Base-by-base conservation (phyloP, 2,113 vertebrate genomes). In the Callocephalon fimbriatum region DNA sequence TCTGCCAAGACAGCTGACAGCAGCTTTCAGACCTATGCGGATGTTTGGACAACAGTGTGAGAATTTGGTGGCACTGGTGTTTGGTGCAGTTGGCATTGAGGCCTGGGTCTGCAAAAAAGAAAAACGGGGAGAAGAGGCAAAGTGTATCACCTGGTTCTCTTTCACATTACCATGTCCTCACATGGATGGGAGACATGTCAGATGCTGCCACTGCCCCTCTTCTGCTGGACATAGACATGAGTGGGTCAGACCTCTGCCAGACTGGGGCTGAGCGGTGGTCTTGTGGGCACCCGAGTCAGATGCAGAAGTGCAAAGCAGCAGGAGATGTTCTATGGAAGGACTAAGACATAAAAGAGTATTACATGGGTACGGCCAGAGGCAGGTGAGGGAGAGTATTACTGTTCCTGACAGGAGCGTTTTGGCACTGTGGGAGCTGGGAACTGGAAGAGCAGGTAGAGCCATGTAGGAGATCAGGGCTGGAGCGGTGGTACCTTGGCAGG, bases 351-450 rank as follows among this genome's bases (percentile, higher is more conserved):
- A 20, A 48, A 80, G n/a, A 25, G 23, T 70, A 61, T 45, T 54
- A 32, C 1, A 0, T 25, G 54, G 82, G 67, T 81, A 88, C 0
- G 3, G 62, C 74, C 66, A 70, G 62, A 61, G 81, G 81, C 87
- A 73, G 86, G 56, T 29, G 48, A 75, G 27, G 48, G 19, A 82
- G 54, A 86, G 79, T 14, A 2, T 58, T 88, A 17, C 88, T 32
- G 42, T 68, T 70, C 89, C 54, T 91, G 77, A 80, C 72, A 84
- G 47, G 32, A 58, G 65, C 21, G 76, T 61, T 96, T 45, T 92
- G 78, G 35, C 74, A 90, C 78, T 82, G 90, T 86, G 92, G 68
- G 88, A 93, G 56, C 70, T 26, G 58, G 70, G 70, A 93, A 66
- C 74, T 47, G 93, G 90, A 88, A 73, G 63, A 92, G 92, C 92